Percentiles rank a stretch among this genome's conserved stretches.
Conservation (phyloP, 2,888 invertebrate species). For the Sphinx pinastri region DNA sequence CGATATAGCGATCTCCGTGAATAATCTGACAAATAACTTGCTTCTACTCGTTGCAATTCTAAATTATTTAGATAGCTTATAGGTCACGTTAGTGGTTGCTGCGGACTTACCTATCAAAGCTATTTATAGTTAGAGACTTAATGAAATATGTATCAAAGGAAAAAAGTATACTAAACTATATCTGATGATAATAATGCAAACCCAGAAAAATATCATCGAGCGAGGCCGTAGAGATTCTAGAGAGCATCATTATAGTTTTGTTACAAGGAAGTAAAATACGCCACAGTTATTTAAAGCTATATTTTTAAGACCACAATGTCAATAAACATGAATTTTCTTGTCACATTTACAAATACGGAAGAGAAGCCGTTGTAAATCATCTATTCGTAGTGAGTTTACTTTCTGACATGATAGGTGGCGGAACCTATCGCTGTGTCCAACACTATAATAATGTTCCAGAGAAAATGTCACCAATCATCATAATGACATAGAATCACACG, state of each 20-base stretch:
- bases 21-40: no score
- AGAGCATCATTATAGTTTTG: no score
- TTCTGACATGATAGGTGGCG: conserved; percentile 22
- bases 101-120: no score
- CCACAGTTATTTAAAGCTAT: background rate
- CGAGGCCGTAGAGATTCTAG: no score
- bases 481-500: conserved; percentile 23
- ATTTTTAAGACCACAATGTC: background rate
- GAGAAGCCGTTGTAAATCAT: conserved; percentile 3
- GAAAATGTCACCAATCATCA: conserved; percentile 24
- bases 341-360: conserved; percentile 17
- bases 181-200: background rate
- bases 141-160: no score
- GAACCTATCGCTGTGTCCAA: conserved; percentile 11
- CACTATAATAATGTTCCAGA: conserved; percentile 21
- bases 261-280: background rate
- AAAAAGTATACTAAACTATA: no score
- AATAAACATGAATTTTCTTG: conserved; percentile 10
- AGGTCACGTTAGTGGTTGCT: no score
- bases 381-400: conserved; percentile 4
- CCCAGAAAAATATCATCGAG: no score
- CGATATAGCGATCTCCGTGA: no score
- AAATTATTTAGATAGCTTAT: no score
- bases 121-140: no score
- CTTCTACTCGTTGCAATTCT: no score